Percentiles rank a stretch among this genome's conserved stretches.
Evolutionary conservation across 2,113 vertebrate species (phyloP).

Genomic region (Bubo bubo): DNA sequence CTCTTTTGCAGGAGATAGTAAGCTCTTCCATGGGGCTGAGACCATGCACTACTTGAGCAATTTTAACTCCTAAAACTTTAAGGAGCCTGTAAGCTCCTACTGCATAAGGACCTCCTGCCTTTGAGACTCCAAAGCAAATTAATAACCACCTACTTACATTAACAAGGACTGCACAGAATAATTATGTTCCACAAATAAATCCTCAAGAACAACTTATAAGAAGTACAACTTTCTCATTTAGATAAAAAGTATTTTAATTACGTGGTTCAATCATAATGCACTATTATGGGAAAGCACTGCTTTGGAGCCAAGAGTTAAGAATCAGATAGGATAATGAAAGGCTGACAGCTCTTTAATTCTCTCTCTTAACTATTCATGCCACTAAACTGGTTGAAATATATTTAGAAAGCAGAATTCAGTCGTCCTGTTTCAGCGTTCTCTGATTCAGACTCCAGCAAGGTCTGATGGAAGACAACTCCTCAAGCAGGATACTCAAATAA

Average conservation of each 20-base stretch:
- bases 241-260: conserved; percentile 51
- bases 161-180: not conserved
- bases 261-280: not conserved
- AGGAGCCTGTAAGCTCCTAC: not conserved
- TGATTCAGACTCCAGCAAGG: not conserved
- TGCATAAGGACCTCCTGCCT: not conserved
- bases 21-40: not conserved
- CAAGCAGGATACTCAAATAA: not conserved
- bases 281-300: conserved; percentile 2
- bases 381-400: not conserved
- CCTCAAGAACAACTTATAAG: not conserved
- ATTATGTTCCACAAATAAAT: conserved; percentile 15
- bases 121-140: not conserved
- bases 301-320: conserved; percentile 28
- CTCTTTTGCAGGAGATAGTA: not conserved
- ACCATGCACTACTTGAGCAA: not conserved
- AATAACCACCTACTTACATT: not conserved
- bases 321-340: conserved; percentile 40
- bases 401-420: not conserved
- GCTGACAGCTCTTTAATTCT: not conserved
- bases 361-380: not conserved
- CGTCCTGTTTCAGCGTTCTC: not conserved
- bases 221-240: conserved; percentile 35
- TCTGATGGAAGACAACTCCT: not conserved
- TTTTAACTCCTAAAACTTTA: not conserved